A percentile compares a stretch with the other conserved stretches of the same genome.
Evolutionary conservation across 2,888 invertebrate species (phyloP).

Genomic region (Tetranychus piercei): DNA sequence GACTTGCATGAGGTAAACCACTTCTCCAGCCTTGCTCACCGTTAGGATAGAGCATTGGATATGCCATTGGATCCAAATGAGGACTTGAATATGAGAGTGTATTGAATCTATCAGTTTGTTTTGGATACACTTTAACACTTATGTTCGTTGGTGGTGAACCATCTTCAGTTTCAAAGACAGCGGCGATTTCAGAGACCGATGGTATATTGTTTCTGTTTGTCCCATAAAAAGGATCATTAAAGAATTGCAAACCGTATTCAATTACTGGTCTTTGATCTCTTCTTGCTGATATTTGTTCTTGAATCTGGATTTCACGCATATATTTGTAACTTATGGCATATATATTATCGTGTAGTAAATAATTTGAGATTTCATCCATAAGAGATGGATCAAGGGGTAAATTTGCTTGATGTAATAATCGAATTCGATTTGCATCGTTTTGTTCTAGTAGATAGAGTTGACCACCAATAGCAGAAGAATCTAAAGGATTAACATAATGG

Average conservation of each 20-base stretch:
- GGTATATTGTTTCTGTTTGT: constrained; percentile 15
- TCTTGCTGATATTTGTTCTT: background rate
- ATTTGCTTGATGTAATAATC: background rate
- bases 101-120: background rate
- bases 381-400: background rate
- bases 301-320: background rate
- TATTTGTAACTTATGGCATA: background rate
- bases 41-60: constrained; percentile 26
- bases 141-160: constrained; percentile 24
- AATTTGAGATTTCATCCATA: background rate
- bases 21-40: constrained; percentile 25
- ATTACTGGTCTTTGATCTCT: background rate
- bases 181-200: constrained; percentile 13
- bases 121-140: constrained; percentile 22
- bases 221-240: constrained; percentile 10
- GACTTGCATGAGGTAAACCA: constrained; percentile 2
- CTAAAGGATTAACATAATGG: background rate
- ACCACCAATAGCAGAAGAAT: background rate
- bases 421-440: background rate
- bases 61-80: constrained; percentile 27
- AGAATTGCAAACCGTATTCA: constrained; percentile 8
- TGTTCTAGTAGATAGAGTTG: background rate
- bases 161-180: constrained; percentile 22
- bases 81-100: constrained; percentile 22
- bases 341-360: background rate